A percentile compares a stretch with the other conserved stretches of the same genome.
phyloP scores from a whole-genome alignment of 2,888 invertebrate genomes.

The Pristionchus fissidentatus region DNA sequence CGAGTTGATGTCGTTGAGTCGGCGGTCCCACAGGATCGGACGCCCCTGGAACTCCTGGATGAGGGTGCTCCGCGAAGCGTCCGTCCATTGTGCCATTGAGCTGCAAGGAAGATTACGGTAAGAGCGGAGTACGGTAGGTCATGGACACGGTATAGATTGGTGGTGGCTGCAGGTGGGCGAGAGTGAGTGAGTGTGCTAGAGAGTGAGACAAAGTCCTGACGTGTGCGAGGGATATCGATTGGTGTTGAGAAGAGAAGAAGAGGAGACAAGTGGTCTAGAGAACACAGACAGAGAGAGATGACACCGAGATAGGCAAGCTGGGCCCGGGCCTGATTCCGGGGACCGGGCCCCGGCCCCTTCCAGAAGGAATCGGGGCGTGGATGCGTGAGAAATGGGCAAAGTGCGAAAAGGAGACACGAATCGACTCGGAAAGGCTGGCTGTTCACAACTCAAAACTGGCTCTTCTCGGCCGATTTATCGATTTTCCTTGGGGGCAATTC shows the following conservation, averaged over 20 bases:
- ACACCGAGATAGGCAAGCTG: constrained; percentile 3
- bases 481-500: background rate
- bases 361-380: background rate
- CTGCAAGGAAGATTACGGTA: background rate
- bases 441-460: constrained; percentile 7
- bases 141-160: constrained; percentile 13
- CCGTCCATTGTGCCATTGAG: constrained; percentile 64
- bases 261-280: background rate
- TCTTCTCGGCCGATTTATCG: constrained; percentile 33
- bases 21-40: constrained; percentile 47
- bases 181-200: background rate
- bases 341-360: too few species aligned
- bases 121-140: background rate
- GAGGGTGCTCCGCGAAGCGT: constrained; percentile 59
- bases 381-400: background rate
- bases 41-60: constrained; percentile 54
- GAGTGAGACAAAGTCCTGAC: constrained; percentile 2
- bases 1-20: constrained; percentile 45
- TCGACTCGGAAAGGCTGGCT: background rate
- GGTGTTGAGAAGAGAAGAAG: constrained; percentile 29
- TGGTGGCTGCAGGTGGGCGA: background rate
- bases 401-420: too few species aligned
- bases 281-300: background rate
- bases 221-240: constrained; percentile 20
- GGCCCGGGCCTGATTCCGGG: too few species aligned